Conservation (phyloP, 2,888 invertebrate genomes). For the Scaptomyza cyrtandrae region DNA sequence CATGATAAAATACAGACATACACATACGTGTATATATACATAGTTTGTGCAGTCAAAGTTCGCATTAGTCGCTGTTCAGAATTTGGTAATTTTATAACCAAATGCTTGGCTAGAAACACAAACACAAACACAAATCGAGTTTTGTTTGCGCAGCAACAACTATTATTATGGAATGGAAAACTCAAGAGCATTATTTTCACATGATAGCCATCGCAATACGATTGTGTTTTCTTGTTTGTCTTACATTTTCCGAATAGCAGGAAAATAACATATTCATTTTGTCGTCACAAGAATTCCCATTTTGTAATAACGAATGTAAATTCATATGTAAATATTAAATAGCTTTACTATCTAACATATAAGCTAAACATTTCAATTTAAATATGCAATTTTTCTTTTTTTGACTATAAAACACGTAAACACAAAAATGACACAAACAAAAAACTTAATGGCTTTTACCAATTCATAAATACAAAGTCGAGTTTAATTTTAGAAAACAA, state of each 20-base stretch:
- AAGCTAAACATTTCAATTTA: not conserved
- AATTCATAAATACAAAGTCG: too few relatives aligned
- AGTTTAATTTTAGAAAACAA: too few relatives aligned
- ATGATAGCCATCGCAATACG: slow-evolving; percentile 34
- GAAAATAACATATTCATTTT: not conserved
- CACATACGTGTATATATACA: not conserved
- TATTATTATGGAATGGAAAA: slow-evolving; percentile 1
- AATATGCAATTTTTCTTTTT: too few relatives aligned
- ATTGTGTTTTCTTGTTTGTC: slow-evolving; percentile 3
- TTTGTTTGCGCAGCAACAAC: slow-evolving; percentile 10
- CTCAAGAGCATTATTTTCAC: slow-evolving; percentile 15
- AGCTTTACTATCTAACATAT: not conserved
- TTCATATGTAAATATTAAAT: not conserved
- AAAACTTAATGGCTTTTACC: too few relatives aligned
- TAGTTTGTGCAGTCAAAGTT: slow-evolving; percentile 65
- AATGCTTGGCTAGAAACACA: slow-evolving; percentile 12
- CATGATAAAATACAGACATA: slow-evolving; percentile 13
- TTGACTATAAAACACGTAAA: too few relatives aligned
- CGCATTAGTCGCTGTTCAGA: slow-evolving; percentile 54
- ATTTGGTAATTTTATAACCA: slow-evolving; percentile 3
- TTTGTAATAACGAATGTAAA: not conserved
- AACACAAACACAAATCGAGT: slow-evolving; percentile 9
- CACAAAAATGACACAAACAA: too few relatives aligned
- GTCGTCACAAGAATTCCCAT: not conserved
- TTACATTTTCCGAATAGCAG: not conserved